A percentile compares a stretch with the other conserved stretches of the same genome.
phyloP scores from a whole-genome alignment of 2,888 invertebrate genomes.

The Heliconius cydno region DNA sequence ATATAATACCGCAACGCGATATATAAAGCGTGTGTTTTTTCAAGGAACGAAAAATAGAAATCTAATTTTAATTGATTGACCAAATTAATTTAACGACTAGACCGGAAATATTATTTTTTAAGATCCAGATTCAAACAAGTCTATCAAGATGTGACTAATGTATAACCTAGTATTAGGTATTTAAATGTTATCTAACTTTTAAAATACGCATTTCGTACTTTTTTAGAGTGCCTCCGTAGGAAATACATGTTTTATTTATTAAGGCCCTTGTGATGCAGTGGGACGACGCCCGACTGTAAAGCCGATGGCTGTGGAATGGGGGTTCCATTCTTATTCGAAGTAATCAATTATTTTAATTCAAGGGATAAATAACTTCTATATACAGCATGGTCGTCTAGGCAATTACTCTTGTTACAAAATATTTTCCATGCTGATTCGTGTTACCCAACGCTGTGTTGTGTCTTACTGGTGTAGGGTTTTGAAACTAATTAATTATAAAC shows the following conservation, averaged over 20 bases:
- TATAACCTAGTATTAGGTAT: not conserved
- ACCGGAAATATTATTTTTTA: not conserved
- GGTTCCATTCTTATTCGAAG: too few relatives aligned
- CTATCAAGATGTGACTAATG: constrained; percentile 4
- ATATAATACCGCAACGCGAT: too few relatives aligned
- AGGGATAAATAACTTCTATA: too few relatives aligned
- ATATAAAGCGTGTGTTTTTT: too few relatives aligned
- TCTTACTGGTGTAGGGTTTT: not conserved
- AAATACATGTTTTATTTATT: too few relatives aligned
- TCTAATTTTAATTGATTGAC: not conserved
- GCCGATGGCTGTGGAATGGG: too few relatives aligned
- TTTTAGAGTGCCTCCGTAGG: too few relatives aligned
- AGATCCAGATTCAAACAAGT: not conserved
- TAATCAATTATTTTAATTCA: too few relatives aligned
- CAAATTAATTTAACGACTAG: not conserved
- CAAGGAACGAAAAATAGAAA: not conserved
- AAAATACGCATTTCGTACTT: not conserved
- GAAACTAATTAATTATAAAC: not conserved
- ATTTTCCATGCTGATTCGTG: not conserved
- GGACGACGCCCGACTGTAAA: not conserved
- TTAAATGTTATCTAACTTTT: not conserved
- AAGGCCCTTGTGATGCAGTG: too few relatives aligned
- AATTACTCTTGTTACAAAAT: too few relatives aligned
- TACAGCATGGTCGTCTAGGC: too few relatives aligned
- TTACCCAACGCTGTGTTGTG: not conserved